Evolutionary conservation across 2,888 invertebrate species (phyloP).

Genomic region (Arenicola marina): DNA sequence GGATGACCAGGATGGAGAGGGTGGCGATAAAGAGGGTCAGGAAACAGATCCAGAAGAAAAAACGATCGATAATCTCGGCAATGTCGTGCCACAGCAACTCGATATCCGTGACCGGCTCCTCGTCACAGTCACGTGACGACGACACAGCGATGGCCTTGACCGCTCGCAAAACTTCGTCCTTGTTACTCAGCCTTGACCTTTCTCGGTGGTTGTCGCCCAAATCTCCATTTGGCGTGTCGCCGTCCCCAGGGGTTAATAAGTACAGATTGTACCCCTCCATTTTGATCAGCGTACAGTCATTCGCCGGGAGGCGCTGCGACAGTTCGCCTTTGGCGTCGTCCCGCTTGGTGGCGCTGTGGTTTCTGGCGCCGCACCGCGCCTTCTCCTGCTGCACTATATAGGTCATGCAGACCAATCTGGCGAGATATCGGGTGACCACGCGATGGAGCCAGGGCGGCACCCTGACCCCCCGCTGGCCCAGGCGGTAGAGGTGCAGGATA

Average conservation of each 20-base stretch:
- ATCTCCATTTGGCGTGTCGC: too few relatives aligned
- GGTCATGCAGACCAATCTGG: conserved; percentile 17
- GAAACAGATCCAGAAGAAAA: conserved; percentile 23
- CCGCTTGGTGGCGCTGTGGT: background rate
- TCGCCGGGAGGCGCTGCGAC: background rate
- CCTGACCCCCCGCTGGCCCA: conserved; percentile 12
- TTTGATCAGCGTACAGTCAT: background rate
- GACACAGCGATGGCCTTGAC: conserved; percentile 10
- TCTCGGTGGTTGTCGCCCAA: conserved; percentile 17
- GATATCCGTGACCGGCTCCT: background rate
- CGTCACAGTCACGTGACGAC: too few relatives aligned
- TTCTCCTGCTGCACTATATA: conserved; percentile 1
- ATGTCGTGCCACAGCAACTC: conserved; percentile 20
- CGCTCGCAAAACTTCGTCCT: conserved; percentile 8
- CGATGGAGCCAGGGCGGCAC: conserved; percentile 18
- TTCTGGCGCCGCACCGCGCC: background rate
- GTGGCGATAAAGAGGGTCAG: conserved; percentile 14
- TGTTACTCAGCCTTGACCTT: conserved; percentile 8
- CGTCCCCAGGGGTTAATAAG: conserved; percentile 16
- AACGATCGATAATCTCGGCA: conserved; percentile 16
- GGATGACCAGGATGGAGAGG: conserved; percentile 16
- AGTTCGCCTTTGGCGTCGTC: background rate
- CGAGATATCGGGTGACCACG: conserved; percentile 17
- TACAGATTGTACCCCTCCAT: conserved; percentile 18
- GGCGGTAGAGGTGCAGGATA: conserved; percentile 17